Evolutionary conservation across 1,140 invertebrate genomes (phyloP).

Genomic region (Aphaenogaster ashmeadi): DNA sequence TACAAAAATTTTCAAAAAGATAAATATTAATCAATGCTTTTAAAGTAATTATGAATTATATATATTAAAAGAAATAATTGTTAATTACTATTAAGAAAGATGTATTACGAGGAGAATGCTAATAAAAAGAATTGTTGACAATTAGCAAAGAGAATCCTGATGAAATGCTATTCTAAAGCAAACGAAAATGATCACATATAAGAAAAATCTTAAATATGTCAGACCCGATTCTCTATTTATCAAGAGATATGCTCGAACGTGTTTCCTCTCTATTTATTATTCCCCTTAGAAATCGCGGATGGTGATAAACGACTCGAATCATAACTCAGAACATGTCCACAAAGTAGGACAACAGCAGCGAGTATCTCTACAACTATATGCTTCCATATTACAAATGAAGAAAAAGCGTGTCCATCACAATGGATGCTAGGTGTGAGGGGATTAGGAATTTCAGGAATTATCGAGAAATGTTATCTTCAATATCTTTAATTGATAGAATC

Average conservation of each 20-base stretch:
- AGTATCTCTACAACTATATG: constrained; percentile 50
- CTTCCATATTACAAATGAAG: constrained; percentile 58
- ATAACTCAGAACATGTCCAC: constrained; percentile 60
- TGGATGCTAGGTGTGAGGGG: constrained; percentile 11
- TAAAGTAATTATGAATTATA: not conserved
- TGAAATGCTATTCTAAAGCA: not conserved
- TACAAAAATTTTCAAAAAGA: not conserved
- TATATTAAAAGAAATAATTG: not conserved
- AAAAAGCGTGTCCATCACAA: constrained; percentile 52
- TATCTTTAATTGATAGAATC: constrained; percentile 1
- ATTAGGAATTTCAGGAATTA: constrained; percentile 35
- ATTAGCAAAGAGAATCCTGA: not conserved
- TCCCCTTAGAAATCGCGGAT: constrained; percentile 46
- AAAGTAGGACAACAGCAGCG: constrained; percentile 57
- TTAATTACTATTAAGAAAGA: not conserved
- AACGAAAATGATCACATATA: not conserved
- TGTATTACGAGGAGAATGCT: not conserved
- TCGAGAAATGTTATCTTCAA: not conserved
- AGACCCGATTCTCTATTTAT: constrained; percentile 16
- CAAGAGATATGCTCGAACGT: constrained; percentile 20
- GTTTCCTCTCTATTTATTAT: constrained; percentile 53
- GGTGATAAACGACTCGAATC: constrained; percentile 62
- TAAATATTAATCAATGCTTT: not conserved
- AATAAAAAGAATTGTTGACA: not conserved
- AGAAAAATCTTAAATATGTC: not conserved